Conservation (phyloP, 30 jellyfish, hydroid and myxozoan species). For the Catostylus mosaicus region DNA sequence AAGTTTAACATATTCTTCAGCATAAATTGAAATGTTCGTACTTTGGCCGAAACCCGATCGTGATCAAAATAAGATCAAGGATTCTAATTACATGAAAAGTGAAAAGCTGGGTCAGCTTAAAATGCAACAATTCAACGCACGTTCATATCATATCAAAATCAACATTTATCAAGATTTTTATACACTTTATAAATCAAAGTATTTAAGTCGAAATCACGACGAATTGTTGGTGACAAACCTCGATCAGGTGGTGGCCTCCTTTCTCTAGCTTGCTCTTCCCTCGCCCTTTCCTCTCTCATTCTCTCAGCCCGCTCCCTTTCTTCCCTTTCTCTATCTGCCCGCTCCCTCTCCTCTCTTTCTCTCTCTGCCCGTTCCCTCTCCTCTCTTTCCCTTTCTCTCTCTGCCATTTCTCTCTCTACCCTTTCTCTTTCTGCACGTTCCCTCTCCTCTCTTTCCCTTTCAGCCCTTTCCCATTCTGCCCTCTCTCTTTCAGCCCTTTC, state of each 20-base stretch:
- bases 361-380: conserved; percentile 5
- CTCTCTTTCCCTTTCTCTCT: conserved; percentile 26
- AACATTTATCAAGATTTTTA: too few relatives aligned
- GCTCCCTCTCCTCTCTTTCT: conserved; percentile 16
- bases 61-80: too few relatives aligned
- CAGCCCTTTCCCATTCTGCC: conserved; percentile 40
- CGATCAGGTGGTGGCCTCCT: conserved; percentile 29
- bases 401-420: conserved; percentile 34
- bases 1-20: too few relatives aligned
- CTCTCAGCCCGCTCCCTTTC: conserved; percentile 15
- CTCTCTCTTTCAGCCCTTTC: conserved; percentile 33
- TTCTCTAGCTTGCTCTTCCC: conserved; percentile 9
- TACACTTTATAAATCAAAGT: too few relatives aligned
- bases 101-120: too few relatives aligned
- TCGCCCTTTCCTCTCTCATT: conserved; percentile 12
- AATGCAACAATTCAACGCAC: too few relatives aligned
- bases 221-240: too few relatives aligned
- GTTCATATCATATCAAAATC: too few relatives aligned
- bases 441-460: conserved; percentile 26
- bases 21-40: too few relatives aligned
- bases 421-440: conserved; percentile 35
- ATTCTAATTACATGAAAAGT: too few relatives aligned
- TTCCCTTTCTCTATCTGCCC: conserved; percentile 18
- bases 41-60: too few relatives aligned
- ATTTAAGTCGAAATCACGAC: too few relatives aligned